A percentile compares a stretch with the other conserved stretches of the same genome.
Conservation (phyloP, 2,113 vertebrate genomes). For the Microcebus jonahi region DNA sequence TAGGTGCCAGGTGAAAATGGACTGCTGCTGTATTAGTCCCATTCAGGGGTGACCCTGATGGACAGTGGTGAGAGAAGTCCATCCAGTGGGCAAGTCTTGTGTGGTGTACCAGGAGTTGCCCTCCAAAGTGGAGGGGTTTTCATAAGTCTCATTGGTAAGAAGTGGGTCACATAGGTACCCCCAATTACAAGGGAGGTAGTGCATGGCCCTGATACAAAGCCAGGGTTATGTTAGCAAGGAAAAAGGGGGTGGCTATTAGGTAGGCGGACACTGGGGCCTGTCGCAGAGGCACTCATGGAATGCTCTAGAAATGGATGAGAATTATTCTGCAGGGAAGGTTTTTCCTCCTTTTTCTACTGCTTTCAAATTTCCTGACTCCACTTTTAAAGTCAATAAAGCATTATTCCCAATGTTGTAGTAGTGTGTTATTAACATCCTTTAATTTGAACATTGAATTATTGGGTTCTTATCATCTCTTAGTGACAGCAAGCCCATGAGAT, state of each 20-base stretch:
- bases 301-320: background rate
- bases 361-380: background rate
- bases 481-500: background rate
- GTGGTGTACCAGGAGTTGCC: background rate
- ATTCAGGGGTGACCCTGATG: background rate
- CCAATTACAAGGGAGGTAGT: too few relatives aligned
- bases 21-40: background rate
- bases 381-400: background rate
- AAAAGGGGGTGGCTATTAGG: too few relatives aligned
- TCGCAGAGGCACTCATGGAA: background rate
- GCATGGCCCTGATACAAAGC: background rate
- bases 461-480: background rate
- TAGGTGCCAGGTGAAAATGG: background rate
- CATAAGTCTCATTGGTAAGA: background rate
- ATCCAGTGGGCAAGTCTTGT: background rate
- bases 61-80: too few relatives aligned
- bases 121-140: background rate
- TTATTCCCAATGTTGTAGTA: background rate
- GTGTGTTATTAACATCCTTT: background rate
- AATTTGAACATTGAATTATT: background rate
- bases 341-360: background rate
- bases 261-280: too few relatives aligned
- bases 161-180: background rate
- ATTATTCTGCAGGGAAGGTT: background rate
- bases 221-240: background rate